Conservation (phyloP, 2,113 vertebrate species). For the Oceanites oceanicus region DNA sequence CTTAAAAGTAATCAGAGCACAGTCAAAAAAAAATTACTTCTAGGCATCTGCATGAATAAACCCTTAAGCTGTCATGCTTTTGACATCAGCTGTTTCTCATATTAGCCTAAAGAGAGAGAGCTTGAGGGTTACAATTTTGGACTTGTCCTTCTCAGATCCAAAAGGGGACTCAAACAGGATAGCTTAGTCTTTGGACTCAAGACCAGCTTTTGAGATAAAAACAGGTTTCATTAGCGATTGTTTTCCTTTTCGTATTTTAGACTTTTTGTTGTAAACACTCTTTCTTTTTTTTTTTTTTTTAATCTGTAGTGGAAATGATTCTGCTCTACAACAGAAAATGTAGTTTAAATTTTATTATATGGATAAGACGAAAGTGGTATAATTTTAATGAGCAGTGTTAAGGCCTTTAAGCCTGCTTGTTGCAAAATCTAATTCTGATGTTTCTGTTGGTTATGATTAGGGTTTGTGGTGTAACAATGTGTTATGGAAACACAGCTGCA, state of each 20-base stretch:
- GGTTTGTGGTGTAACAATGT: not conserved
- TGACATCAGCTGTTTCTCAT: not conserved
- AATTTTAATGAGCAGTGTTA: not conserved
- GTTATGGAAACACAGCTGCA: not conserved
- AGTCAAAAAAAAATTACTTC: not conserved
- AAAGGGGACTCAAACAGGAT: not conserved
- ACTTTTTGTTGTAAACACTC: not conserved
- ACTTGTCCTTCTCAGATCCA: not conserved
- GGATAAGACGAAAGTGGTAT: not conserved
- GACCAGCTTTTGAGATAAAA: not conserved
- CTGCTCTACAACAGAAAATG: not conserved
- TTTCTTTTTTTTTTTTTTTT: not conserved
- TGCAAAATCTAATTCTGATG: not conserved
- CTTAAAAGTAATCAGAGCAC: not conserved
- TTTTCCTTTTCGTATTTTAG: not conserved
- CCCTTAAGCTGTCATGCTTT: not conserved
- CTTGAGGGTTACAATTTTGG: not conserved
- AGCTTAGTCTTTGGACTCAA: not conserved
- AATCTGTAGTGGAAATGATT: not conserved
- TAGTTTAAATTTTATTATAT: not conserved
- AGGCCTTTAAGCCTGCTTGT: not conserved
- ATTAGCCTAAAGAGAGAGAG: not conserved
- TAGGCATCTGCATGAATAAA: not conserved
- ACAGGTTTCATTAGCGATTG: not conserved
- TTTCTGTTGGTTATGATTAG: not conserved